Base-by-base conservation (phyloP, 2,888 invertebrate genomes). In the Antheraea yamamai region DNA sequence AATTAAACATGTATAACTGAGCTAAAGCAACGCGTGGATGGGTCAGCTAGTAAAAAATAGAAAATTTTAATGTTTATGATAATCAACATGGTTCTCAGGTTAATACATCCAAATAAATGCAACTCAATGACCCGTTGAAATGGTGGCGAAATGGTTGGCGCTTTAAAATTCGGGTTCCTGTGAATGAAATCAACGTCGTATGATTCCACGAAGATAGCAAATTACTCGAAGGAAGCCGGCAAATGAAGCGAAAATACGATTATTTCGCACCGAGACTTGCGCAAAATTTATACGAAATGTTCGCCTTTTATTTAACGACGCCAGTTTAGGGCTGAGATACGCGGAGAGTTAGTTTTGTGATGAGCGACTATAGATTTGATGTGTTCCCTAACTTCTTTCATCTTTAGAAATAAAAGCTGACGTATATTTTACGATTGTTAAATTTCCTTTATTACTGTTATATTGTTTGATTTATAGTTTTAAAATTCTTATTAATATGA, bases 161-260 rank as follows among this genome's bases (percentile, higher is more conserved):
- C 39, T n/a, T 70, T 35, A 70, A 70, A 23, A 70, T 39, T 70
- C 39, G 20, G 26, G 64, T 66, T 16, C 39, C n/a, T n/a, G n/a
- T 8, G 70, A 70, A 70, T 39, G n/a, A 70, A 70, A 70, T 70
- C 70, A 70, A 39, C 70, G 70, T 39, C 70, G 70, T 70, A 70
- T 85, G 86, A 88, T 88, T 87, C 86, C 82, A 76, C 79, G 84
- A 85, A 89, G 89, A 89, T 88, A 88, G 89, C 88, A 86, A 91
- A 92, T 92, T 92, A 90, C 88, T 87, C 81, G 81, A 79, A 87
- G 89, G 91, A 91, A 89, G 88, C 83, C 75, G 81, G 82, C 88
- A 91, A 92, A 92, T 92, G 91, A 91, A 89, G 88, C 89, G 88
- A 86, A 84, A 92, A 92, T 88, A 87, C 86, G 89, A 92, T 92